A percentile compares a stretch with the other conserved stretches of the same genome.
phyloP scores from a whole-genome alignment of 2,113 vertebrate species.

The Lipotes vexillifer region DNA sequence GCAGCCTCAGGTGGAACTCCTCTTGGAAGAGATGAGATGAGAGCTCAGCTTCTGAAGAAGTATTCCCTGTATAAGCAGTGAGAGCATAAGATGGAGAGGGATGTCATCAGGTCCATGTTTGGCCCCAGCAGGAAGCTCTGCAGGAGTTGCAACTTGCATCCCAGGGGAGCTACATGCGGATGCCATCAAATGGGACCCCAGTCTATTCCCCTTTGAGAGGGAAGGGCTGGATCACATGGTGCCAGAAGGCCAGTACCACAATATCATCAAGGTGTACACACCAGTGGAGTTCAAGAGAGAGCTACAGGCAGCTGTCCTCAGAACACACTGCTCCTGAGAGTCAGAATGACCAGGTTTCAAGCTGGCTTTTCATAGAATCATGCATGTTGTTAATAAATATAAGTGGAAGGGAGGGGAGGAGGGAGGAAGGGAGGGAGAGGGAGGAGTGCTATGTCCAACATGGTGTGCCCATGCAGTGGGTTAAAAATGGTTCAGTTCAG shows the following conservation, averaged over 20 bases:
- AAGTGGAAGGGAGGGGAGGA: background rate
- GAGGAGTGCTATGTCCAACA: background rate
- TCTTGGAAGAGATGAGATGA: slow-evolving; percentile 85
- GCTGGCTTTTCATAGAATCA: background rate
- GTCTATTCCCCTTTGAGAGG: slow-evolving; percentile 84
- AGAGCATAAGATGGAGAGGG: slow-evolving; percentile 83
- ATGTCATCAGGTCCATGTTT: slow-evolving; percentile 76
- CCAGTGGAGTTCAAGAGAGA: slow-evolving; percentile 70
- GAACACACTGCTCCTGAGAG: background rate
- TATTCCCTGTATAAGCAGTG: slow-evolving; percentile 86
- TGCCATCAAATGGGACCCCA: slow-evolving; percentile 82
- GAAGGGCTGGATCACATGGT: slow-evolving; percentile 86
- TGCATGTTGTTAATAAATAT: background rate
- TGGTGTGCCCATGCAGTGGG: background rate
- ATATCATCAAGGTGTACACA: slow-evolving; percentile 87
- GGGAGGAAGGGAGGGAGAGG: background rate
- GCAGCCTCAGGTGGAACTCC: slow-evolving; percentile 71
- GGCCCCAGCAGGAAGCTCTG: slow-evolving; percentile 87
- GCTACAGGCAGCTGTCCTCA: background rate
- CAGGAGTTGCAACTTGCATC: slow-evolving; percentile 87
- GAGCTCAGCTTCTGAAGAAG: slow-evolving; percentile 87
- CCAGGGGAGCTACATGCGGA: slow-evolving; percentile 83
- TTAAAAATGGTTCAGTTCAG: background rate
- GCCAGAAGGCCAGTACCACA: slow-evolving; percentile 86
- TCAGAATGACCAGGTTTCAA: background rate